phyloP scores from a whole-genome alignment of 2,113 vertebrate species.

The Chloropsis cyanopogon region DNA sequence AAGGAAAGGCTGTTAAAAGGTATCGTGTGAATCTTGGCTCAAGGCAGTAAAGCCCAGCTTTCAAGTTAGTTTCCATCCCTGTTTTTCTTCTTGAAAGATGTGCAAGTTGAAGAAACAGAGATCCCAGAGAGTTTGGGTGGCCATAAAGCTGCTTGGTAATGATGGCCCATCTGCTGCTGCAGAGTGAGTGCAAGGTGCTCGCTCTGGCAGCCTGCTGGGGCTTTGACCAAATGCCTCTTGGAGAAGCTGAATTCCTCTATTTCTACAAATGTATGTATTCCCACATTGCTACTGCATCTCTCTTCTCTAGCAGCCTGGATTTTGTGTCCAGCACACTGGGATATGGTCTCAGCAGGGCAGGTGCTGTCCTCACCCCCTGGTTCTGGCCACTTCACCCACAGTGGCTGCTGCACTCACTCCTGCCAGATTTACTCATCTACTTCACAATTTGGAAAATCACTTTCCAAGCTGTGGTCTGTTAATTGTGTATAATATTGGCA shows the following conservation, averaged over 20 bases:
- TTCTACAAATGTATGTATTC: background rate
- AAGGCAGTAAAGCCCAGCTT: background rate
- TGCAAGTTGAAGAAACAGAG: background rate
- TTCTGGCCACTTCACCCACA: background rate
- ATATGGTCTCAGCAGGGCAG: background rate
- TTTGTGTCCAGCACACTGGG: background rate
- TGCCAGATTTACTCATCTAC: background rate
- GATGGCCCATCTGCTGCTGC: background rate
- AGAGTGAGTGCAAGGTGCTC: rapidly evolving
- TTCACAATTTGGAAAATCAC: background rate
- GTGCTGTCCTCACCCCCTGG: background rate
- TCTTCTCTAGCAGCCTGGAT: background rate
- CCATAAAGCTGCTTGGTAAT: background rate
- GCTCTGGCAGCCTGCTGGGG: rapidly evolving
- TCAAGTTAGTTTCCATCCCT: background rate
- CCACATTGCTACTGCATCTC: background rate
- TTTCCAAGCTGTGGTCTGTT: background rate
- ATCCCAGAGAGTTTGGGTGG: background rate
- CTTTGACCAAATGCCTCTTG: background rate
- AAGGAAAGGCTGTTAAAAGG: background rate
- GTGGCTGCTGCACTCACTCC: background rate
- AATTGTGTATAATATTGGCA: background rate
- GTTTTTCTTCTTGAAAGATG: background rate
- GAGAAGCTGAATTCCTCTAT: background rate
- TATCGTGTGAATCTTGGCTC: background rate